phyloP scores from a whole-genome alignment of 1,140 invertebrate genomes.

The Chymomyza costata region DNA sequence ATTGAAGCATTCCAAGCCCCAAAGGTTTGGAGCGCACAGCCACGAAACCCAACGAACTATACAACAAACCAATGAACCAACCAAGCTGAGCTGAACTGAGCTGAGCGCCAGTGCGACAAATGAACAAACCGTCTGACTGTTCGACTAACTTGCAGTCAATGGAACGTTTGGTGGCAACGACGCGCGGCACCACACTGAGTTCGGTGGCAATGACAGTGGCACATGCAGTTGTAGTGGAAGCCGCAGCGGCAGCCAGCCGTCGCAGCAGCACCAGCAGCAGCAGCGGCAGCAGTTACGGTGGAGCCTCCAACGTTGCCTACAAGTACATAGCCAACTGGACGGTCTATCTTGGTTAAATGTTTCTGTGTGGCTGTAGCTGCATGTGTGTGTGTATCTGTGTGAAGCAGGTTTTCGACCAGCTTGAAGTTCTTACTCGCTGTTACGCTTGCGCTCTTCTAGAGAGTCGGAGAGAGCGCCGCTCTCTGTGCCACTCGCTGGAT shows the following conservation, averaged over 20 bases:
- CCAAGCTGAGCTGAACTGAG: slow-evolving; percentile 12
- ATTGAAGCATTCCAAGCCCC: slow-evolving; percentile 55
- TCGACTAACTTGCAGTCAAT: too few species aligned
- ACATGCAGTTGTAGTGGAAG: slow-evolving; percentile 75
- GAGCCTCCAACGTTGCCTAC: slow-evolving; percentile 50
- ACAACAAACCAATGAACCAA: background rate
- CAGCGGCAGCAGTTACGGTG: slow-evolving; percentile 41
- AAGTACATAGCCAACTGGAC: too few species aligned
- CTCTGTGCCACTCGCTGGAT: too few species aligned
- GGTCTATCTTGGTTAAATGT: too few species aligned
- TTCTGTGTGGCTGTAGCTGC: background rate
- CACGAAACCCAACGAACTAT: slow-evolving; percentile 19
- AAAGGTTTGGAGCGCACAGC: slow-evolving; percentile 51
- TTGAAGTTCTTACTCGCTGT: slow-evolving; percentile 35
- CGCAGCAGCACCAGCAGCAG: slow-evolving; percentile 23
- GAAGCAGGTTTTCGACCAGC: slow-evolving; percentile 36
- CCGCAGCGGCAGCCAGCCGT: slow-evolving; percentile 49
- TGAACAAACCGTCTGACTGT: background rate
- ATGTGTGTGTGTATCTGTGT: slow-evolving; percentile 17
- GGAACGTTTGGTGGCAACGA: background rate
- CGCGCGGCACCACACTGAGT: slow-evolving; percentile 73
- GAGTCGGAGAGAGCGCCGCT: too few species aligned
- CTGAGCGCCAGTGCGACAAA: slow-evolving; percentile 27
- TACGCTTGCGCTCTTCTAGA: background rate
- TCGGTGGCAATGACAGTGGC: slow-evolving; percentile 75